These are phyloP conservation scores for Toxotes jaculatrix DNA, from an alignment of 2,113 vertebrate species.

Conservation along the genomic window DNA sequence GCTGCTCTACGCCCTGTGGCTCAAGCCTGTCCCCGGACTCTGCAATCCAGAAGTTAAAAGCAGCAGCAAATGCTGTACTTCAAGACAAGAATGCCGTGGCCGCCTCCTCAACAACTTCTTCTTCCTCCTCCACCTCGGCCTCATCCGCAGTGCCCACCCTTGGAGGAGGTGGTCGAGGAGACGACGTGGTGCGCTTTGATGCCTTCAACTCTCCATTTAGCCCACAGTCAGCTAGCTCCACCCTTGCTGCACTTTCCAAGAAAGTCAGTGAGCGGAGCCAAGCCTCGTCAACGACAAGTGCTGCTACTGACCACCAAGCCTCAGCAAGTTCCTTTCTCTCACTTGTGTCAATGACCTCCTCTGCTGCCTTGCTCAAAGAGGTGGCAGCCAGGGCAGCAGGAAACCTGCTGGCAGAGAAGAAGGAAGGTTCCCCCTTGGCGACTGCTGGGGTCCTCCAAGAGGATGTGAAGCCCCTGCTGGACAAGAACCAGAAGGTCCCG, in stretches of 20 bases:
- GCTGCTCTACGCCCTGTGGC: slow-evolving; percentile 88
- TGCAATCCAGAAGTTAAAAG: slow-evolving; percentile 98
- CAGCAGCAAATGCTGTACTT: slow-evolving; percentile 95
- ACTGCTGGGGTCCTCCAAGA: slow-evolving; percentile 84
- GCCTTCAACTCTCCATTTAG: slow-evolving; percentile 96
- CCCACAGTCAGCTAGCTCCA: slow-evolving; percentile 98
- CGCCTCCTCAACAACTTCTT: slow-evolving; percentile 78
- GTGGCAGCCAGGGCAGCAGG: slow-evolving; percentile 97
- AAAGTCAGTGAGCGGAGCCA: slow-evolving; percentile 97
- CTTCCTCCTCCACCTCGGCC: slow-evolving; percentile 81
- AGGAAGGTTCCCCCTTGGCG: slow-evolving; percentile 84
- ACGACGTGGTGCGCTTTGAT: slow-evolving; percentile 93
- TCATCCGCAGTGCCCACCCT: slow-evolving; percentile 78
- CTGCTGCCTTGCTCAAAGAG: slow-evolving; percentile 97
- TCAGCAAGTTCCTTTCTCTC: slow-evolving; percentile 95
- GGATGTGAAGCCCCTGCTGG: slow-evolving; percentile 91
- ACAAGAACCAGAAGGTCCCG: slow-evolving; percentile 93
- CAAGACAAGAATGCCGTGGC: slow-evolving; percentile 93
- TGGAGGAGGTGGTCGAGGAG: slow-evolving; percentile 80
- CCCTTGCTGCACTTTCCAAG: slow-evolving; percentile 97
- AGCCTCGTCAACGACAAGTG: slow-evolving; percentile 81
- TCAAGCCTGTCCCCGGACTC: slow-evolving; percentile 96
- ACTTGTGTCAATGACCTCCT: slow-evolving; percentile 97
- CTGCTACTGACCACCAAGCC: slow-evolving; percentile 86
- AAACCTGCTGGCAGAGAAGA: slow-evolving; percentile 94